Percentiles rank a stretch among this genome's conserved stretches.
phyloP scores from a whole-genome alignment of 2,888 invertebrate species.

The Amiota mariae region DNA sequence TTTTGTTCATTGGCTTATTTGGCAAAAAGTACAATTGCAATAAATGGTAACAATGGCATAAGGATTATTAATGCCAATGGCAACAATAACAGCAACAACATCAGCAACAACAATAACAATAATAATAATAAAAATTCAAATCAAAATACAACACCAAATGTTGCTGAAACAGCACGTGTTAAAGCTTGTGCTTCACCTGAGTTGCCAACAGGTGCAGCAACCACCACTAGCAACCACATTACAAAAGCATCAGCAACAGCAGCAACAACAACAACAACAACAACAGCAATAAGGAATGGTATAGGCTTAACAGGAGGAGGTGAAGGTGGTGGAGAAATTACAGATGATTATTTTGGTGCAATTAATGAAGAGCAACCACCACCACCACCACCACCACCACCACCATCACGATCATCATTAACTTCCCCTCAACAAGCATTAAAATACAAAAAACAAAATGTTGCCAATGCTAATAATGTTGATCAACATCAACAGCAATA shows the following conservation, averaged over 20 bases:
- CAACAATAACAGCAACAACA: constrained; percentile 6
- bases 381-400: not conserved
- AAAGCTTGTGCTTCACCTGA: constrained; percentile 50
- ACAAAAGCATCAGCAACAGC: too few relatives aligned
- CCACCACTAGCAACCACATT: constrained; percentile 24
- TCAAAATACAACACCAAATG: constrained; percentile 38
- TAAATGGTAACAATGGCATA: constrained; percentile 44
- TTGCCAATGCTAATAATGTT: not conserved
- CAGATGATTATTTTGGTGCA: constrained; percentile 47
- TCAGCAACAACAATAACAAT: constrained; percentile 2
- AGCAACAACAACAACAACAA: not conserved
- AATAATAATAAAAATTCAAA: not conserved
- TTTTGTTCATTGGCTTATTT: constrained; percentile 56
- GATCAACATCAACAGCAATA: constrained; percentile 7
- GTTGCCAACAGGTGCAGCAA: constrained; percentile 50
- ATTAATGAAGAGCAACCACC: constrained; percentile 47
- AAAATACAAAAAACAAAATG: constrained; percentile 7
- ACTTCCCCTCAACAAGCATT: not conserved
- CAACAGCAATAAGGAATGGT: constrained; percentile 15
- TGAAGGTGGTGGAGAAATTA: not conserved
- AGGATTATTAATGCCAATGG: constrained; percentile 42
- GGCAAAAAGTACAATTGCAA: constrained; percentile 54
- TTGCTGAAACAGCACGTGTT: constrained; percentile 51
- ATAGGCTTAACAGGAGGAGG: not conserved
- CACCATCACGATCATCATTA: not conserved